These are phyloP conservation scores for Rhopalosiphum maidis DNA, from an alignment of 1,140 invertebrate species.

Conservation along the genomic window DNA sequence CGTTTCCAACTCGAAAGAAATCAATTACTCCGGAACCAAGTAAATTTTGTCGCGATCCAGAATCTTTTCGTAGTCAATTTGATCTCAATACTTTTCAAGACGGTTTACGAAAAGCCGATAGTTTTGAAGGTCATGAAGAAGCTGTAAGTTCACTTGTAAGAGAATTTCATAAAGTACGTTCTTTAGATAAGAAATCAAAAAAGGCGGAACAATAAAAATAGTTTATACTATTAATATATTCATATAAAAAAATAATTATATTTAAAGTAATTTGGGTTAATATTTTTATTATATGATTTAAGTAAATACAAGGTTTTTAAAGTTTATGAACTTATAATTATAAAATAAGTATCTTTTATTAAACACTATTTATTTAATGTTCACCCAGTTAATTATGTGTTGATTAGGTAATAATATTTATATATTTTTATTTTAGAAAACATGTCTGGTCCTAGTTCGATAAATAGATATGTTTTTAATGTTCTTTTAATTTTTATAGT, in stretches of 20 bases:
- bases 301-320: not conserved
- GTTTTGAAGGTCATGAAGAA: slow-evolving; percentile 76
- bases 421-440: not conserved
- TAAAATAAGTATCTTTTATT: not conserved
- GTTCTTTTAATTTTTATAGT: not conserved
- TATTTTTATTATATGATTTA: not conserved
- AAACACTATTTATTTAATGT: not conserved
- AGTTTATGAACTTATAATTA: not conserved
- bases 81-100: slow-evolving; percentile 60
- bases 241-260: not conserved
- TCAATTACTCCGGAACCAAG: slow-evolving; percentile 54
- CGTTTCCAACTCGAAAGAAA: slow-evolving; percentile 68
- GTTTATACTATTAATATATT: not conserved
- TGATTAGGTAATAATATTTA: not conserved
- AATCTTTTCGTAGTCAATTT: slow-evolving; percentile 62
- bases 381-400: not conserved
- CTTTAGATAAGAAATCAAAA: slow-evolving; percentile 58
- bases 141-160: slow-evolving; percentile 74
- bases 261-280: not conserved
- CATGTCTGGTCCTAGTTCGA: not conserved
- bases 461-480: not conserved
- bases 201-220: slow-evolving; percentile 21
- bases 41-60: slow-evolving; percentile 62
- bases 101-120: slow-evolving; percentile 66
- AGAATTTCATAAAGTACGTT: slow-evolving; percentile 73